Evolutionary conservation across 2,113 vertebrate genomes (phyloP), one percentile per base, ranked within the genome.

Genomic region (Spheniscus mendiculus): DNA sequence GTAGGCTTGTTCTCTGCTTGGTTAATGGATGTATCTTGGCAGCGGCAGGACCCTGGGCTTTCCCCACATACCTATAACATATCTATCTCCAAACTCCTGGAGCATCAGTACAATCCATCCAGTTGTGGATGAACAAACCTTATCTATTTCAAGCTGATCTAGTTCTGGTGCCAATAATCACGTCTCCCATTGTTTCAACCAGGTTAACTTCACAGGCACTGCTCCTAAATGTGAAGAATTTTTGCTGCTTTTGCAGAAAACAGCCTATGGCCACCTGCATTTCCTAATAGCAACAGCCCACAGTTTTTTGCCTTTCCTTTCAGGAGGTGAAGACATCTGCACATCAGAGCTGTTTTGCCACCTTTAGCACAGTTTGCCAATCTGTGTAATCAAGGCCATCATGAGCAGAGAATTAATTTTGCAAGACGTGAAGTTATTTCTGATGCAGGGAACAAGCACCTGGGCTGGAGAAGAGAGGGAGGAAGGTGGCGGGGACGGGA

Each of bases 331-430:
- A 85, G 66, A 29, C 0, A 0, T 59, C 61, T 71, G 38, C 18
- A 0, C 15, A n/a, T 27, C 93, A 44, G 83, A 67, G 90, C 79
- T 84, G 77, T 23, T 87, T 78, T 70, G 73, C 27, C 90, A 87
- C 88, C 91, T 95, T 89, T 50, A 74, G 59, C 77, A 83, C 5
- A 2, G 22, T 70, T 87, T 90, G 62, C 47, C 86, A 90, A 19
- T 49, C 87, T 83, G 74, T 83, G 91, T 92, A 93, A 96, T 92
- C 85, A 85, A 87, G 93, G 83, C 45, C 79, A 52, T 59, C 80
- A n/a, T 3, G 76, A 89, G 89, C 87, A 86, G 70, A 55, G 90
- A 93, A 96, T 95, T 93, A 93, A 93, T 91, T 77, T 53, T 69
- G 59, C 72, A 79, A 87, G 79, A 72, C 11, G 44, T 22, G n/a